Percentiles rank a stretch among this genome's conserved stretches.
These are phyloP conservation scores for Gorsachius magnificus DNA, from an alignment of 2,797 vertebrate species.

Conservation along the genomic window DNA sequence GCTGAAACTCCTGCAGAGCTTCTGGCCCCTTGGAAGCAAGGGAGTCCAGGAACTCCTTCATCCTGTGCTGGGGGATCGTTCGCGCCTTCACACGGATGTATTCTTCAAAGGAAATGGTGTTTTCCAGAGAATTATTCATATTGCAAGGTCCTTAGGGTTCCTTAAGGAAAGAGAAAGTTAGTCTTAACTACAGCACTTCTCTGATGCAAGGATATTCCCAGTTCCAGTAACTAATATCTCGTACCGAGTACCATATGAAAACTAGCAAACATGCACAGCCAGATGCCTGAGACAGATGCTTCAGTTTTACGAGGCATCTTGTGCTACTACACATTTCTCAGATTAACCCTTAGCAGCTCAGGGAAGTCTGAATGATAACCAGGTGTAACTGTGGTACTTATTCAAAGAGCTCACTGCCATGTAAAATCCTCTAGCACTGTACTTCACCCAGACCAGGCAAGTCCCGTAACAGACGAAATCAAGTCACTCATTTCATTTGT, in stretches of 20 bases:
- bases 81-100: constrained; percentile 94
- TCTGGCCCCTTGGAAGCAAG: constrained; percentile 92
- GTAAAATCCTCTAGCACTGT: neutral
- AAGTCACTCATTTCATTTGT: neutral
- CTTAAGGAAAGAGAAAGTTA: constrained; percentile 68
- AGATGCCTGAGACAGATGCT: constrained; percentile 11
- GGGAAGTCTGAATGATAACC: neutral
- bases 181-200: constrained; percentile 16
- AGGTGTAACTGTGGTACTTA: neutral
- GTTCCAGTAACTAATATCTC: neutral
- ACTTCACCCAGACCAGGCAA: neutral
- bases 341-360: neutral
- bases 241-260: neutral
- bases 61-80: constrained; percentile 94
- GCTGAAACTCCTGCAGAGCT: constrained; percentile 94
- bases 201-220: neutral
- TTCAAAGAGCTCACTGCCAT: neutral
- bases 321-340: neutral
- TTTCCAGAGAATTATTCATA: constrained; percentile 97
- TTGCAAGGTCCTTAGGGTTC: constrained; percentile 77
- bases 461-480: neutral
- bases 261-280: constrained; percentile 17
- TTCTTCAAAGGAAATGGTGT: constrained; percentile 95
- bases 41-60: constrained; percentile 98
- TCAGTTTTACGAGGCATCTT: constrained; percentile 32